Evolutionary conservation across 2,113 vertebrate species (phyloP), one percentile per base, ranked within the genome.

Genomic region (Hippocampus comes): DNA sequence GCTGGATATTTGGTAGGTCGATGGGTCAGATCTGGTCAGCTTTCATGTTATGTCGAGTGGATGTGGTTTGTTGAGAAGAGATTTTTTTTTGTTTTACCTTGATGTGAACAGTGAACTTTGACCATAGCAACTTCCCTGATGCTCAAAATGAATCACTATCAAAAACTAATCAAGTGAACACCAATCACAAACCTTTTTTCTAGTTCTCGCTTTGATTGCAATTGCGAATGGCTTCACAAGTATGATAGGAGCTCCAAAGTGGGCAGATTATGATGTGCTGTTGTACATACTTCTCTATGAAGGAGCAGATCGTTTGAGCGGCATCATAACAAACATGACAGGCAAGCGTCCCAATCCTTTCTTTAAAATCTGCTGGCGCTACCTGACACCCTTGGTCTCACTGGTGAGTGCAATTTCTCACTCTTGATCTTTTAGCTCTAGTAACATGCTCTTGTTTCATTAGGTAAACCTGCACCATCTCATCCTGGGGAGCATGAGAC

Each of bases 331-430:
- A 73, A 86, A 93, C 74, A 94, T 94, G 92, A 92, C 91, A 11
- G 90, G 86, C 0, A 69, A 74, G 38, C 43, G 17, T 0, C 78
- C 86, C 15, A 90, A 79, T 38, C 49, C 63, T 0, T 80, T 88
- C 61, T 93, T 93, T 63, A 92, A 89, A 82, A 51, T 91, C 73
- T 93, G 92, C 81, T 93, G 92, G 93, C 86, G 79, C 65, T 93
- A 75, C 48, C 53, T 94, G 75, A 93, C 91, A 0, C 92, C 93
- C 0, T 42, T 90, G 21, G 71, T 91, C n/a, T 88, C 84, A 21
- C 51, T 93, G 83, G 92, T 93, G 68, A 87, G 91, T 78, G 8
- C 1, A 9, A 60, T 25, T 27, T 57, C 23, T 25, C 10, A 51
- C 18, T 51, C 15, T 51, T 51, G 18, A 21, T 17, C 17, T 51